Base-by-base conservation (phyloP, 2,113 vertebrate species). In the Pan paniscus region DNA sequence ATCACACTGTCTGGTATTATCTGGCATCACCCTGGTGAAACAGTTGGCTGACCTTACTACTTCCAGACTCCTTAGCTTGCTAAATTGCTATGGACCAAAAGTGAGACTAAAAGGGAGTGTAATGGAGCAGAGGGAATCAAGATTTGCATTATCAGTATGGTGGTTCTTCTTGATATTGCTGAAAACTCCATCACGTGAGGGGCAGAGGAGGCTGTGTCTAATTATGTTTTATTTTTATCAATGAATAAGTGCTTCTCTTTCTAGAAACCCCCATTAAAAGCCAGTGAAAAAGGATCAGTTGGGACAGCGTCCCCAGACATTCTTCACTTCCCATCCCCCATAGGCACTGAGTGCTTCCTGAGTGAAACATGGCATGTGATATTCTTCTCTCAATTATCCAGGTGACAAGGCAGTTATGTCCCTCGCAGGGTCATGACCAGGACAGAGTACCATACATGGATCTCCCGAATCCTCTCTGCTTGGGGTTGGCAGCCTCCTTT, bases 71-170 rank as follows among this genome's bases (percentile, higher is more conserved):
- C 27, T 67, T 25, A 57, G 32, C 64, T 86, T 46, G 48, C 61
- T 14, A 27, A 64, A 64, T 32, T 64, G 27, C 40, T 79, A 6
- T 4, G 48, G 38, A 8, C 72, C 48, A 11, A 38, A 67, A 46
- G 75, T 64, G 18, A 79, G 5, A 75, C n/a, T 43, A 5, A 8
- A n/a, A 0, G 2, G 22, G 1, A 43, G 13, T 10, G n/a, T 27
- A 6, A 22, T 9, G 8, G 3, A 16, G 52, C 10, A 1, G 50
- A 35, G 20, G 32, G 14, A 13, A 2, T 61, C 7, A 0, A 8
- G 0, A 8, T 20, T 1, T 8, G 25, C 1, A 0, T 16, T 2
- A 23, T 23, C 17, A 27, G n/a, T 1, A 17, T 2, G 40, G 8
- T 6, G 38, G 1, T 14, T n/a, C 50, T 10, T 20, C 23, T 8